Percentiles rank a stretch among this genome's conserved stretches.
Evolutionary conservation across 2,113 vertebrate species (phyloP).

Genomic region (Coregonus clupeaformis): DNA sequence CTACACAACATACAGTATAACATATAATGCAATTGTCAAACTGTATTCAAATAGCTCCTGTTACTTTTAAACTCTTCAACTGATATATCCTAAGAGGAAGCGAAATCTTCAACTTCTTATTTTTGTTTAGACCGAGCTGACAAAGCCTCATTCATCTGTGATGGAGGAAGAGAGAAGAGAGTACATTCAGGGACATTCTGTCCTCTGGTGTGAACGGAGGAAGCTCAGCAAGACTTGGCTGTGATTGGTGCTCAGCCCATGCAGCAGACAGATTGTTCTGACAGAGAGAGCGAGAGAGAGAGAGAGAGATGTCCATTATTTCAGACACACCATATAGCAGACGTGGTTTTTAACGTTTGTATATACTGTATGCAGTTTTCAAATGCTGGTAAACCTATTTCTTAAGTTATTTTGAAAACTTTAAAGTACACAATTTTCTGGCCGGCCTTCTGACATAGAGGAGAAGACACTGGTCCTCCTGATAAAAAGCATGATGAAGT

Average conservation of each 20-base stretch:
- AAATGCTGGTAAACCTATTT: too few relatives aligned
- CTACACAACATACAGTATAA: neutral
- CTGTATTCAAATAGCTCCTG: conserved; percentile 12
- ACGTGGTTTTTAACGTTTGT: too few relatives aligned
- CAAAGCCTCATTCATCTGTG: conserved; percentile 39
- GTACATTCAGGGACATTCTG: conserved; percentile 49
- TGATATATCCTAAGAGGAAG: conserved; percentile 39
- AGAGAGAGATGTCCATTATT: too few relatives aligned
- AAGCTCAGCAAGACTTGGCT: conserved; percentile 32
- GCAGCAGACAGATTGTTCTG: neutral
- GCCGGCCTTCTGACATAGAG: too few relatives aligned
- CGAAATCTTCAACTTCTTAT: conserved; percentile 40
- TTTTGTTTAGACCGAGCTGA: conserved; percentile 18
- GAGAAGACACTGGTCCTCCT: too few relatives aligned
- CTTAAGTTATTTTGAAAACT: too few relatives aligned
- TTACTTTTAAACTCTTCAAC: neutral
- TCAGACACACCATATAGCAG: too few relatives aligned
- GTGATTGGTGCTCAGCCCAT: neutral
- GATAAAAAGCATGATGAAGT: too few relatives aligned
- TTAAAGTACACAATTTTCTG: too few relatives aligned
- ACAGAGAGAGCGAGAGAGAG: neutral
- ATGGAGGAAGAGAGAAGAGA: neutral
- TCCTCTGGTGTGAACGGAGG: conserved; percentile 7
- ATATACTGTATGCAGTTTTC: too few relatives aligned
- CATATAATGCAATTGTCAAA: neutral